A percentile compares a stretch with the other conserved stretches of the same genome.
Evolutionary conservation across 2,797 vertebrate genomes (phyloP).

Genomic region (Arrhamphus sclerolepis): DNA sequence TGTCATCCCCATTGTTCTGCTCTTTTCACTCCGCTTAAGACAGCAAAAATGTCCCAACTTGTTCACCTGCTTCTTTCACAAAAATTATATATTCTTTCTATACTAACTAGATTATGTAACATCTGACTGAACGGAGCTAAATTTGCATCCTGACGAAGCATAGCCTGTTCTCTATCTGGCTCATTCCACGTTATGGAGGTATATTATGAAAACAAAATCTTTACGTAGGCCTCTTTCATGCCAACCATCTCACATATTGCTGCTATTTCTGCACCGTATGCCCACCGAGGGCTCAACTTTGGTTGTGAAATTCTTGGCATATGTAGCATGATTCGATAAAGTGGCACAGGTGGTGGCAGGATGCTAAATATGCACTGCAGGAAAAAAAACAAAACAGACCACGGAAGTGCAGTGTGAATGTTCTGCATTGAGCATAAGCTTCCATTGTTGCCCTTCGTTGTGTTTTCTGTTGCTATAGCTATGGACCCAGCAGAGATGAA

Average conservation of each 20-base stretch:
- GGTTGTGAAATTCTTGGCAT: constrained; percentile 67
- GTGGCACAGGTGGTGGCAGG: constrained; percentile 57
- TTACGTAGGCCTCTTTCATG: constrained; percentile 7
- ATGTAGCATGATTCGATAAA: constrained; percentile 62
- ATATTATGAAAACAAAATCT: constrained; percentile 33
- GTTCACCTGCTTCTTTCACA: no score
- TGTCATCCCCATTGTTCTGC: no score
- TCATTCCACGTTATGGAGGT: constrained; percentile 7
- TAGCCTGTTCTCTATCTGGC: background rate
- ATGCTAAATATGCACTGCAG: constrained; percentile 50
- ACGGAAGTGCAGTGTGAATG: constrained; percentile 1
- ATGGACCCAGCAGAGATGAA: constrained; percentile 43
- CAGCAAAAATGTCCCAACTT: no score
- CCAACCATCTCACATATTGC: constrained; percentile 35
- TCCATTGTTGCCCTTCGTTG: constrained; percentile 62
- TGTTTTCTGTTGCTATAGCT: constrained; percentile 66
- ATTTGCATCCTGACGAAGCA: background rate
- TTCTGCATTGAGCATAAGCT: constrained; percentile 33
- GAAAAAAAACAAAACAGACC: constrained; percentile 15
- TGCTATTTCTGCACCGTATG: constrained; percentile 58
- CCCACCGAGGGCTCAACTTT: constrained; percentile 32
- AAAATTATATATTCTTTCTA: no score
- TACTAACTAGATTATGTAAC: no score
- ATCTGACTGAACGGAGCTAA: background rate
- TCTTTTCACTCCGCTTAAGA: no score